Base-by-base conservation (phyloP, 1,140 invertebrate species). In the Apis laboriosa region DNA sequence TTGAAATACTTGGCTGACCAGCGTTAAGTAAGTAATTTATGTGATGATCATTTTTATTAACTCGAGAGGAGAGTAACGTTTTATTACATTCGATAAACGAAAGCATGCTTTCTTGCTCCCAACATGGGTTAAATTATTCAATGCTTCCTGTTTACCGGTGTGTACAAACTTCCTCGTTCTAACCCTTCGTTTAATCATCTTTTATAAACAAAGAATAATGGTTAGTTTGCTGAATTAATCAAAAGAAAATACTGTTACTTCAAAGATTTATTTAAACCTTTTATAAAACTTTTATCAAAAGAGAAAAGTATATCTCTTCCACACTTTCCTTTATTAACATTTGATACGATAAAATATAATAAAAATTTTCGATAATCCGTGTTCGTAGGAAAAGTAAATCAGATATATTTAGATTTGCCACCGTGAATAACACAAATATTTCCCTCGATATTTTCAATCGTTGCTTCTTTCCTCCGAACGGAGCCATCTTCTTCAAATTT, bases 21-120 rank as follows among this genome's bases (percentile, higher is more conserved):
- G 28, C 49, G 12, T 58, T 64, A 74, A 77, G 86, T 87, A 87
- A 87, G 85, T 87, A 84, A 86, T 86, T 82, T 80, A 63, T 66
- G 51, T 51, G 58, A 64, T 56, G 58, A 64, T 77, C 64, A 84
- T 74, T 43, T 74, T 58, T 24, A 74, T 73, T 49, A 21, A 56
- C 34, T 49, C 66, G 43, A 66, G 13, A 9, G n/a, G 21, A 21
- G 63, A 66, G 51, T 56, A 19, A 68, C 68, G 66, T 74, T 51
- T 74, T 51, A 63, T 74, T 66, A 75, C 70, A 58, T 87, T 79
- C 68, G 63, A 63, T 74, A 58, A 51, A 72, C 53, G 53, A 24
- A 5, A 43, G 34, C 34, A 43, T 43, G 34, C 34, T 43, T 43
- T 43, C 15, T 24, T 56, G 58, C 15, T 71, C 76, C 34, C 71